Evolutionary conservation across 2,113 vertebrate species (phyloP).

Genomic region (Carlito syrichta): DNA sequence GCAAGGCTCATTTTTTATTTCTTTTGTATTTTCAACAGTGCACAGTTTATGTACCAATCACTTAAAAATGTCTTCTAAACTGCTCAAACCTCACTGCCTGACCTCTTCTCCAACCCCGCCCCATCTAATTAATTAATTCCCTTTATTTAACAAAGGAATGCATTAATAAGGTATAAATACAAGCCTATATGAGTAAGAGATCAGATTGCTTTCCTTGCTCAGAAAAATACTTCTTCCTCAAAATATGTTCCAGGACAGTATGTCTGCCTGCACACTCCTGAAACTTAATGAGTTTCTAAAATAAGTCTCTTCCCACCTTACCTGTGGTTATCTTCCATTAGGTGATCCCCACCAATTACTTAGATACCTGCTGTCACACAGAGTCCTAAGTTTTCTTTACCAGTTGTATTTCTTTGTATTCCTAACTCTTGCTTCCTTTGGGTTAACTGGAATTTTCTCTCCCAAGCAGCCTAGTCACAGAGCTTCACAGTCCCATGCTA

Average conservation of each 20-base stretch:
- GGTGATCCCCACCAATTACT: neutral
- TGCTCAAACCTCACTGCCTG: neutral
- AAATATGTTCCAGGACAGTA: neutral
- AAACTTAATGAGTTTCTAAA: neutral
- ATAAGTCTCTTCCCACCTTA: neutral
- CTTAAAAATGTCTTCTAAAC: constrained; percentile 6
- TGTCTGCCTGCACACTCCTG: neutral
- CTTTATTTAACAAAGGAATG: neutral
- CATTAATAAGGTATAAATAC: neutral
- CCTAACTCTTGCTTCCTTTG: neutral
- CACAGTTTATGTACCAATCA: neutral
- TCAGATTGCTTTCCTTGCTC: neutral
- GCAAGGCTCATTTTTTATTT: neutral
- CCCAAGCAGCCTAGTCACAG: neutral
- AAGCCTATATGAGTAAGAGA: neutral
- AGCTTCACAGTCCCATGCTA: neutral
- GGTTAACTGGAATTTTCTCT: neutral
- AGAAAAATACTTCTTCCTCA: neutral
- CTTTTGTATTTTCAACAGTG: neutral
- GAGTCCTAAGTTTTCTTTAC: neutral
- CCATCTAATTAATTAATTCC: neutral
- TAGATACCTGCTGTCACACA: neutral
- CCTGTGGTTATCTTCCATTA: neutral
- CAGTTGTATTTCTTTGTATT: neutral
- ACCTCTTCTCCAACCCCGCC: neutral